Conservation (phyloP, 2,888 invertebrate genomes). For the Polydrusus tereticollis region DNA sequence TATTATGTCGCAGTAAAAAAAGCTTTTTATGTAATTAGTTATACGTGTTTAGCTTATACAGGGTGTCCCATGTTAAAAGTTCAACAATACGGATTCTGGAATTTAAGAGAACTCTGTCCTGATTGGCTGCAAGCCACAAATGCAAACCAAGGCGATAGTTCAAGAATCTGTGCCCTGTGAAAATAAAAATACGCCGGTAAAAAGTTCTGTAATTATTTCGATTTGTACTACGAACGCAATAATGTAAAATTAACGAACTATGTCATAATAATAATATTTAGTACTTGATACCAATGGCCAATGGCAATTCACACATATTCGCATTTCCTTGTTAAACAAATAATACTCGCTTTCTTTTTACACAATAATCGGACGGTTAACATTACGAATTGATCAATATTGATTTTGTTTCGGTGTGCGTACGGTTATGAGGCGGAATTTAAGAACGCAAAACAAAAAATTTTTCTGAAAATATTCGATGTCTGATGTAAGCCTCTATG, state of each 20-base stretch:
- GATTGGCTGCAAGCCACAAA: no score
- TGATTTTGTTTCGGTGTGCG: background rate
- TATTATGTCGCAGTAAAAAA: background rate
- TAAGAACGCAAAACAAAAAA: no score
- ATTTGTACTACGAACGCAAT: background rate
- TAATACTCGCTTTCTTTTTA: conserved; percentile 1
- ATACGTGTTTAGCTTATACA: no score
- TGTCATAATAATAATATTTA: background rate
- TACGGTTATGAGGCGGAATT: background rate
- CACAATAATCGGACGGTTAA: background rate
- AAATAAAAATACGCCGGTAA: no score
- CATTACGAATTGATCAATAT: background rate
- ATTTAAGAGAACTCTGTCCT: no score
- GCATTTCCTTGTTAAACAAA: conserved; percentile 1
- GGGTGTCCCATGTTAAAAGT: no score
- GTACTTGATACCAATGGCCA: background rate
- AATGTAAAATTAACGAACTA: background rate
- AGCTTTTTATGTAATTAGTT: no score
- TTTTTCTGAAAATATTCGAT: no score
- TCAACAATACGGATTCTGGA: no score
- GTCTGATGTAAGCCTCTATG: no score
- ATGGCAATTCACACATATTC: background rate
- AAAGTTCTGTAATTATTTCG: background rate
- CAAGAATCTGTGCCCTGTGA: no score
- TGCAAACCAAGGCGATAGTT: no score